Conservation (phyloP, 2,113 vertebrate genomes). For the Protobothrops mucrosquamatus region DNA sequence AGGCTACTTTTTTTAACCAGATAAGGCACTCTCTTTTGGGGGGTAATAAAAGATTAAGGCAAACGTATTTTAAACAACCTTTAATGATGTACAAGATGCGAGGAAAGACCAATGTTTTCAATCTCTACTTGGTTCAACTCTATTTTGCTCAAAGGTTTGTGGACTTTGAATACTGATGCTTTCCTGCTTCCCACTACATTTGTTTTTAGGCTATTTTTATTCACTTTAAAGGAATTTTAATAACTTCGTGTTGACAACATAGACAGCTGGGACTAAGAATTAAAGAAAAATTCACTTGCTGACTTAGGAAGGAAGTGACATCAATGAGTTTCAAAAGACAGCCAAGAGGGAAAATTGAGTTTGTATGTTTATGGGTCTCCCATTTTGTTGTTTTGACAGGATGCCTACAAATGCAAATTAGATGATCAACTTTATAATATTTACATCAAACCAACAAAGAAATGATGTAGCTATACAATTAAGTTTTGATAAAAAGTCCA, state of each 20-base stretch:
- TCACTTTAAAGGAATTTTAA: slow-evolving; percentile 86
- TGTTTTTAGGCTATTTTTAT: slow-evolving; percentile 84
- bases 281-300: slow-evolving; percentile 80
- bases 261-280: slow-evolving; percentile 82
- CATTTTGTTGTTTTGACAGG: slow-evolving; percentile 68
- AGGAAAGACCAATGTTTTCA: slow-evolving; percentile 70
- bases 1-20: slow-evolving; percentile 53
- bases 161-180: slow-evolving; percentile 85
- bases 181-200: slow-evolving; percentile 82
- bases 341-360: slow-evolving; percentile 65
- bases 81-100: slow-evolving; percentile 71
- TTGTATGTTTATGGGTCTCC: slow-evolving; percentile 70
- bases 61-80: slow-evolving; percentile 65
- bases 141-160: slow-evolving; percentile 80
- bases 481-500: slow-evolving; percentile 32
- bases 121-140: slow-evolving; percentile 79
- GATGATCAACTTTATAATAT: slow-evolving; percentile 65
- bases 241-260: slow-evolving; percentile 81
- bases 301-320: slow-evolving; percentile 83
- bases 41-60: slow-evolving; percentile 70
- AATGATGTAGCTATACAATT: slow-evolving; percentile 31
- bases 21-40: slow-evolving; percentile 35
- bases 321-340: slow-evolving; percentile 78
- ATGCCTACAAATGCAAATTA: slow-evolving; percentile 72
- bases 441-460: slow-evolving; percentile 60